A percentile compares a stretch with the other conserved stretches of the same genome.
Evolutionary conservation across 2,797 vertebrate genomes (phyloP).

Genomic region (Philypnodon macrostomus): DNA sequence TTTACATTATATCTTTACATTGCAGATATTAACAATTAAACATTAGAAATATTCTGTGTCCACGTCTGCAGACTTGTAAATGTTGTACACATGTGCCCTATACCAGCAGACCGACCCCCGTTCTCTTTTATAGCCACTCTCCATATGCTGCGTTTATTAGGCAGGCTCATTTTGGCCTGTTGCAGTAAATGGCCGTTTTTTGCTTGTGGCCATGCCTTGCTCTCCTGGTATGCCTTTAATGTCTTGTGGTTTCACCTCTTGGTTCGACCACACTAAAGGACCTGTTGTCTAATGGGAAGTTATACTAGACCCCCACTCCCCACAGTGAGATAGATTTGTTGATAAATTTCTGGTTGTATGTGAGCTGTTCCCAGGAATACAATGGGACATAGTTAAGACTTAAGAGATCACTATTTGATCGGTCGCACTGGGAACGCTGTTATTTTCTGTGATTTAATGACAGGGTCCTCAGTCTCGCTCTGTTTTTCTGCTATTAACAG

Average conservation of each 20-base stretch:
- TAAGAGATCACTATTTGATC: constrained; percentile 11
- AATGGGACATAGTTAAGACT: background rate
- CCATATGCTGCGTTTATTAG: constrained; percentile 49
- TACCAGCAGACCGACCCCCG: constrained; percentile 25
- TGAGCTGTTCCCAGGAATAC: constrained; percentile 34
- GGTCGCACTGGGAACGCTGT: constrained; percentile 4
- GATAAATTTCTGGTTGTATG: constrained; percentile 38
- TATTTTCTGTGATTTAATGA: constrained; percentile 39
- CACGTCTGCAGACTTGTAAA: constrained; percentile 28
- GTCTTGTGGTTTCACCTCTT: constrained; percentile 34
- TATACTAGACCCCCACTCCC: constrained; percentile 12
- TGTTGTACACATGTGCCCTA: constrained; percentile 23
- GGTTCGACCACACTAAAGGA: constrained; percentile 10
- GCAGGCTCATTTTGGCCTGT: constrained; percentile 29
- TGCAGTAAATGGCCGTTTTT: constrained; percentile 34
- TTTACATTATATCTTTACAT: too few species aligned
- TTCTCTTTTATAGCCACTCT: constrained; percentile 38
- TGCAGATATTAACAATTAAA: too few species aligned
- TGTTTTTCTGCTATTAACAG: constrained; percentile 26
- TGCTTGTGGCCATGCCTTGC: constrained; percentile 38
- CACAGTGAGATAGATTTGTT: constrained; percentile 39
- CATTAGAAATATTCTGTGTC: too few species aligned
- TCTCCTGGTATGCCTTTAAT: constrained; percentile 65
- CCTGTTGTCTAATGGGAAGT: constrained; percentile 14
- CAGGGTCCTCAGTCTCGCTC: constrained; percentile 19